Base-by-base conservation (phyloP, 2,113 vertebrate genomes). In the Neodon shergylaensis region DNA sequence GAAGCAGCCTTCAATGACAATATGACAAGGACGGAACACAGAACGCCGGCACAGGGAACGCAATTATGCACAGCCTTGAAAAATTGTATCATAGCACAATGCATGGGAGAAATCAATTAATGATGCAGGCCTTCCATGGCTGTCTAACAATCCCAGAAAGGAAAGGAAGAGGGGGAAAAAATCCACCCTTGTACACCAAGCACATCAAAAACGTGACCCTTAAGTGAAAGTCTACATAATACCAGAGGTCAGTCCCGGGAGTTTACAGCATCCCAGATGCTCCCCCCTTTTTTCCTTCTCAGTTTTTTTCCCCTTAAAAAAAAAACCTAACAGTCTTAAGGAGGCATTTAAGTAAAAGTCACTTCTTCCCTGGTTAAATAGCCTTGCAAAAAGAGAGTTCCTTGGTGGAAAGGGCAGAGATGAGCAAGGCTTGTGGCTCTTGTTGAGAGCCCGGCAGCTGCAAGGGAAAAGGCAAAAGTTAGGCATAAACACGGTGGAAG, bases 1-100 rank as follows among this genome's bases (percentile, higher is more conserved):
- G 98, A 98, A 99, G 98, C 98, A 99, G 98, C 98, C 98, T 98
- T 98, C 98, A 98, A 99, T 99, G 99, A 99, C 99, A 99, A 98
- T 98, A 98, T 99, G 98, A 99, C 99, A 99, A 99, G 98, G 98
- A 98, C 99, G 98, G 98, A 98, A 98, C 98, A 98, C 92, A 98
- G 98, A 98, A 98, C 95, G 96, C 98, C 98, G 98, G 98, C 98
- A 98, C 97, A 96, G 98, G 97, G 98, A 99, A 98, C 98, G 98
- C 99, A 99, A 99, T 99, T 99, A 99, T 99, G 98, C 98, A 98
- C 98, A 99, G 98, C 98, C 98, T 99, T 99, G 98, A 99, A 99
- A 99, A 99, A 99, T 98, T 98, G 98, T 99, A 98, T 99, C 98
- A 97, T 98, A 97, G 98, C 95, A 98, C 98, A 98, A 99, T 99